These are phyloP conservation scores for Cyprinus carpio DNA, from an alignment of 2,113 vertebrate species.

Conservation along the genomic window DNA sequence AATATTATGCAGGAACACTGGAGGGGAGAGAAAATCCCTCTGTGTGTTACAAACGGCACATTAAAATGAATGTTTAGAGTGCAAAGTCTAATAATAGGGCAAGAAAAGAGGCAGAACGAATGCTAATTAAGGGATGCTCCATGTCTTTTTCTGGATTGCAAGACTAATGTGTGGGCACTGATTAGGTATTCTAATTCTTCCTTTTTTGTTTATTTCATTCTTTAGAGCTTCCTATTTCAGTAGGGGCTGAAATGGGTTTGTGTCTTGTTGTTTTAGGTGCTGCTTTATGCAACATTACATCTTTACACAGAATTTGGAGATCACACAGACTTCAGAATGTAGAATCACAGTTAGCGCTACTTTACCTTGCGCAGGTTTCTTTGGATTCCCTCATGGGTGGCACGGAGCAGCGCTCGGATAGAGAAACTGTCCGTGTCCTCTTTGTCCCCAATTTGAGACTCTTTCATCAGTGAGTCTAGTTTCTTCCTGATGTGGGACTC, in stretches of 20 bases:
- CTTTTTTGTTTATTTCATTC: background rate
- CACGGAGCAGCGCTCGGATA: slow-evolving; percentile 88
- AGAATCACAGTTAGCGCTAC: background rate
- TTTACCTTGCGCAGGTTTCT: slow-evolving; percentile 89
- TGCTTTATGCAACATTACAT: background rate
- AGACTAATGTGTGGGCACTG: background rate
- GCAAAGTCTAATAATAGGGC: slow-evolving; percentile 66
- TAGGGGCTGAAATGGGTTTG: background rate
- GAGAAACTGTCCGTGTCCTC: slow-evolving; percentile 96
- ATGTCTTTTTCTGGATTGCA: background rate
- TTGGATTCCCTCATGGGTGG: slow-evolving; percentile 90
- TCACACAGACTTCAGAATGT: background rate
- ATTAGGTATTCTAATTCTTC: slow-evolving; percentile 10
- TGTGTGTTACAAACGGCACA: slow-evolving; percentile 52
- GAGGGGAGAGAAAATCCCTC: slow-evolving; percentile 44
- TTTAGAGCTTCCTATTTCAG: background rate
- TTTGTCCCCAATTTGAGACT: slow-evolving; percentile 93
- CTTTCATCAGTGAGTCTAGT: slow-evolving; percentile 91
- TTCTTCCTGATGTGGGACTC: slow-evolving; percentile 95
- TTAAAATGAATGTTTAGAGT: slow-evolving; percentile 62
- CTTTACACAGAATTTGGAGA: background rate
- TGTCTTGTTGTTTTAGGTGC: background rate
- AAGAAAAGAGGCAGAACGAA: slow-evolving; percentile 57
- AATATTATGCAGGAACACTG: slow-evolving; percentile 8
- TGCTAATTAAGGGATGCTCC: slow-evolving; percentile 62